Evolutionary conservation across 2,113 vertebrate species (phyloP).

Genomic region (Heterotis niloticus): DNA sequence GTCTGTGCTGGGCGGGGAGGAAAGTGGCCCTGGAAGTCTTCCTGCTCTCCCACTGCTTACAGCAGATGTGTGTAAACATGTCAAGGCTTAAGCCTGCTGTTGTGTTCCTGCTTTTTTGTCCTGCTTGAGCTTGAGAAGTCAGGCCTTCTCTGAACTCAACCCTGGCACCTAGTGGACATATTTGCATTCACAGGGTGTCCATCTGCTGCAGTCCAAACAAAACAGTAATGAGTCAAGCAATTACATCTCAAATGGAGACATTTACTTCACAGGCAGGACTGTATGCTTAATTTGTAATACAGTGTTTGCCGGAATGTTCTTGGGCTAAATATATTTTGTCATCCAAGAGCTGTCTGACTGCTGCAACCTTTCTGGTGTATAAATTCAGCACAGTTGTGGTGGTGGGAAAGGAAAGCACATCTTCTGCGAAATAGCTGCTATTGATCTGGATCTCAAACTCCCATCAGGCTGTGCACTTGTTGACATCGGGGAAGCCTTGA

Average conservation of each 20-base stretch:
- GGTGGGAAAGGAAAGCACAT: too few relatives aligned
- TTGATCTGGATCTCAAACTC: background rate
- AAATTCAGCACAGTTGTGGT: too few relatives aligned
- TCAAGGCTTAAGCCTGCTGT: too few relatives aligned
- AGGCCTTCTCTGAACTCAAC: slow-evolving; percentile 3
- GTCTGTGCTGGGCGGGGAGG: slow-evolving; percentile 26
- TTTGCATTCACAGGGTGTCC: background rate
- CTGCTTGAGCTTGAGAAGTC: background rate
- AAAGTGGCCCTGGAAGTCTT: background rate
- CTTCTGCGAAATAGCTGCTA: too few relatives aligned
- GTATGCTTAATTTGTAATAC: background rate
- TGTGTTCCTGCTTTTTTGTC: background rate
- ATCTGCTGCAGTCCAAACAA: background rate
- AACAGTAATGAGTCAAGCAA: background rate
- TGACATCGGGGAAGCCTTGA: slow-evolving; percentile 86
- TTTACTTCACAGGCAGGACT: background rate
- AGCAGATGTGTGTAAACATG: too few relatives aligned
- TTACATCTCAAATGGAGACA: background rate
- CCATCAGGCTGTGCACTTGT: slow-evolving; percentile 71
- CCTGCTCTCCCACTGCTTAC: background rate
- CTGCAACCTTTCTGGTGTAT: too few relatives aligned
- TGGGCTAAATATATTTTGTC: background rate
- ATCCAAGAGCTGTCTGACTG: background rate
- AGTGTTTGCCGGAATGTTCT: background rate
- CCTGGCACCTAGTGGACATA: slow-evolving; percentile 39